Evolutionary conservation across 2,113 vertebrate genomes (phyloP).

Genomic region (Condylura cristata): DNA sequence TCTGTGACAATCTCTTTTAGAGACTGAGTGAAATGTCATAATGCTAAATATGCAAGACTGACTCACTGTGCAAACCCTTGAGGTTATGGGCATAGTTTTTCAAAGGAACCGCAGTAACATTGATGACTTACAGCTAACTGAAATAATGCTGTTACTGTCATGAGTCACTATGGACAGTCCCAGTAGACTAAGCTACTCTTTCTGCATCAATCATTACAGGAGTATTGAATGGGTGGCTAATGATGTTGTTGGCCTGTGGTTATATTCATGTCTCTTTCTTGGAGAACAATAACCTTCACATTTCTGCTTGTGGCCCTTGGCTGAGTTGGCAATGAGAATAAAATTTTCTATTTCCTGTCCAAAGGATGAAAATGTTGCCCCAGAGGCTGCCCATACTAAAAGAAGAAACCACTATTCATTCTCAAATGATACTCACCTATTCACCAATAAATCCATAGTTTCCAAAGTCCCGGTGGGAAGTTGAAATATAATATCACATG

Average conservation of each 20-base stretch:
- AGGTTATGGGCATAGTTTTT: neutral
- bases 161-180: neutral
- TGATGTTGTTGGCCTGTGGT: constrained; percentile 58
- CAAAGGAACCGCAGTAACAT: neutral
- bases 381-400: neutral
- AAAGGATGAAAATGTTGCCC: constrained; percentile 52
- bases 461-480: neutral
- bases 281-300: constrained; percentile 61
- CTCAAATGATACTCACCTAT: neutral
- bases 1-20: neutral
- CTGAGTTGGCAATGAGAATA: constrained; percentile 44
- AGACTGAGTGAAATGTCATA: neutral
- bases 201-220: constrained; percentile 35
- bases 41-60: neutral
- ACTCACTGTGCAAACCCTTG: neutral
- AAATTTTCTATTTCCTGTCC: constrained; percentile 59
- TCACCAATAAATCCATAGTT: constrained; percentile 17
- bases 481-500: constrained; percentile 20
- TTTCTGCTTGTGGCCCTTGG: constrained; percentile 35
- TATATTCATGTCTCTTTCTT: constrained; percentile 60
- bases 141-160: constrained; percentile 35
- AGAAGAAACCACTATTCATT: neutral
- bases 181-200: constrained; percentile 7
- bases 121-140: neutral
- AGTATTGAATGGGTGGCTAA: constrained; percentile 67